These are phyloP conservation scores for Pantelozetes paolii DNA, from an alignment of 2,888 invertebrate species.

Conservation along the genomic window DNA sequence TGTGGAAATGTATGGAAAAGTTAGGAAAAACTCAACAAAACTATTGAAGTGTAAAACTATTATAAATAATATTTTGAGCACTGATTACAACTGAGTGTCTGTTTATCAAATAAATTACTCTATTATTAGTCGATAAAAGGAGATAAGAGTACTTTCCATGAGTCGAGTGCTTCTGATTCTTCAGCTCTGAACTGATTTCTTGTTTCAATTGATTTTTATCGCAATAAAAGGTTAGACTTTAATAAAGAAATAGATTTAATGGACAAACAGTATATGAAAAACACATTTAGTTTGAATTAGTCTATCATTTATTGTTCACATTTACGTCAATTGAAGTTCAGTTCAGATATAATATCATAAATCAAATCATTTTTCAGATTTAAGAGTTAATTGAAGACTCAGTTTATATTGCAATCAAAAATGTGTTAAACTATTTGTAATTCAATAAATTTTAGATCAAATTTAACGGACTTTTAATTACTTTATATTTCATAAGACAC, in stretches of 20 bases:
- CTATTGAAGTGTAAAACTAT: not conserved
- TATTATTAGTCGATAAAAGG: not conserved
- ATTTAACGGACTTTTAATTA: too few species aligned
- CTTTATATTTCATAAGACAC: too few species aligned
- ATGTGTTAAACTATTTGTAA: too few species aligned
- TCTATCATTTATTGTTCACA: not conserved
- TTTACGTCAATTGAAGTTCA: not conserved
- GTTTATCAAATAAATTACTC: not conserved
- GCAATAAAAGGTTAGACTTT: not conserved
- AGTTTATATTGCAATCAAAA: too few species aligned
- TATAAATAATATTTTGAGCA: not conserved
- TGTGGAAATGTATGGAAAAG: not conserved
- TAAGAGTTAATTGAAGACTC: too few species aligned
- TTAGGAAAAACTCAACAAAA: not conserved
- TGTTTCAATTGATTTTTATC: not conserved
- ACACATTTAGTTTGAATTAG: not conserved
- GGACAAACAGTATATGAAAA: not conserved
- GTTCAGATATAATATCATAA: not conserved
- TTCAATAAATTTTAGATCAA: too few species aligned
- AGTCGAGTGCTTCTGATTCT: not conserved
- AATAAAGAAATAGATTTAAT: too few species aligned
- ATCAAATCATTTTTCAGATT: not conserved
- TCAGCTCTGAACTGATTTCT: not conserved
- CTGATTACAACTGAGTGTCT: not conserved
- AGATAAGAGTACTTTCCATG: not conserved